Conservation (phyloP, 2,888 invertebrate species). For the Aricia artaxerxes region DNA sequence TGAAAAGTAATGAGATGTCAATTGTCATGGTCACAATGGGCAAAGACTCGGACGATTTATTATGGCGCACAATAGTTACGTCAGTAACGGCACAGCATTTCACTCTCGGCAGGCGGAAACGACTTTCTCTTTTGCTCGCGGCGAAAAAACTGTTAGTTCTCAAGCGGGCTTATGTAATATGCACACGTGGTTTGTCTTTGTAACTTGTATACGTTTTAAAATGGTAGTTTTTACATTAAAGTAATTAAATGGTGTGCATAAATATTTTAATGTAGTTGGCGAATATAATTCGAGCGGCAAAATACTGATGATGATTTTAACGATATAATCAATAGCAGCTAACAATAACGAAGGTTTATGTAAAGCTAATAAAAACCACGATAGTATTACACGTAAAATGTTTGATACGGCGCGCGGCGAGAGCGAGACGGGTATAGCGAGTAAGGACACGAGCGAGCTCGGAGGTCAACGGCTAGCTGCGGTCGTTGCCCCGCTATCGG, state of each 20-base stretch:
- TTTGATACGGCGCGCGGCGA: slow-evolving; percentile 65
- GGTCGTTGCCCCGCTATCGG: slow-evolving; percentile 82
- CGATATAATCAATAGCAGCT: not conserved
- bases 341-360: slow-evolving; percentile 11
- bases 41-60: slow-evolving; percentile 41
- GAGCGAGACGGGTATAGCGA: slow-evolving; percentile 58
- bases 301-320: not conserved
- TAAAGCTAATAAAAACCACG: slow-evolving; percentile 42
- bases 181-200: slow-evolving; percentile 31
- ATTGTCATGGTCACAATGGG: slow-evolving; percentile 25
- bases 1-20: slow-evolving; percentile 26
- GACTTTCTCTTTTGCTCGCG: slow-evolving; percentile 75
- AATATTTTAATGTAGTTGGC: no score
- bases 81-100: slow-evolving; percentile 79
- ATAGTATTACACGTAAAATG: slow-evolving; percentile 60
- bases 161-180: slow-evolving; percentile 42
- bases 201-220: not conserved
- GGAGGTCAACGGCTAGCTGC: slow-evolving; percentile 82
- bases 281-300: not conserved
- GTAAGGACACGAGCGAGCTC: slow-evolving; percentile 73
- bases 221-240: not conserved
- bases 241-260: not conserved
- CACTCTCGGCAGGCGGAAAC: slow-evolving; percentile 78
- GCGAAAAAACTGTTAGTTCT: slow-evolving; percentile 56
- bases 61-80: slow-evolving; percentile 55